Percentiles rank a stretch among this genome's conserved stretches.
These are phyloP conservation scores for Aldabrachelys gigantea DNA, from an alignment of 2,113 vertebrate species.

Conservation along the genomic window DNA sequence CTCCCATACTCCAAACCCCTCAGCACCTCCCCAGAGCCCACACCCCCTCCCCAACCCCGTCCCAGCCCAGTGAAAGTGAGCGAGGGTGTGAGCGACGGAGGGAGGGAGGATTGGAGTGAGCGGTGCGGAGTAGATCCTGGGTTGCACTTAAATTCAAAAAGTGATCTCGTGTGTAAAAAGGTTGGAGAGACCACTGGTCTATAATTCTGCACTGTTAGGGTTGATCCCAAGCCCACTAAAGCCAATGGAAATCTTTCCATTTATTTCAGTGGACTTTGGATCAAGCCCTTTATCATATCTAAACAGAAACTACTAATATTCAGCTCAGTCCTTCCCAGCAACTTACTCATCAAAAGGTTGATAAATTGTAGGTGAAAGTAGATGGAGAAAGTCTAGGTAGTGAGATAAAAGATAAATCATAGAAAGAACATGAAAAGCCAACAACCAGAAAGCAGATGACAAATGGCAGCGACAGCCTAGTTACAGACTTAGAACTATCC, in stretches of 20 bases:
- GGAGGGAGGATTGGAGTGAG: too few species aligned
- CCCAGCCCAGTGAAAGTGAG: too few species aligned
- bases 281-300: background rate
- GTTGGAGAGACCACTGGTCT: background rate
- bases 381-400: background rate
- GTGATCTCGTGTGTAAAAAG: too few species aligned
- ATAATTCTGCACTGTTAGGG: background rate
- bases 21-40: too few species aligned
- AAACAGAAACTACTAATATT: background rate
- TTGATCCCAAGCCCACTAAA: background rate
- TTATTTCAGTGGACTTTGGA: background rate
- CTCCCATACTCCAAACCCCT: too few species aligned
- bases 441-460: background rate
- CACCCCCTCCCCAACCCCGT: too few species aligned
- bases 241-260: background rate
- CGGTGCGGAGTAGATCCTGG: too few species aligned
- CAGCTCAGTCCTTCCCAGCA: background rate
- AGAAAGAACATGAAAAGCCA: background rate
- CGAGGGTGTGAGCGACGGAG: too few species aligned
- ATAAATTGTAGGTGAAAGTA: background rate
- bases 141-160: too few species aligned
- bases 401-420: fast-evolving
- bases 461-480: background rate
- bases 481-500: background rate
- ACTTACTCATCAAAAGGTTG: background rate